Conservation (phyloP, 2,113 vertebrate species). For the Ochotona curzoniae region DNA sequence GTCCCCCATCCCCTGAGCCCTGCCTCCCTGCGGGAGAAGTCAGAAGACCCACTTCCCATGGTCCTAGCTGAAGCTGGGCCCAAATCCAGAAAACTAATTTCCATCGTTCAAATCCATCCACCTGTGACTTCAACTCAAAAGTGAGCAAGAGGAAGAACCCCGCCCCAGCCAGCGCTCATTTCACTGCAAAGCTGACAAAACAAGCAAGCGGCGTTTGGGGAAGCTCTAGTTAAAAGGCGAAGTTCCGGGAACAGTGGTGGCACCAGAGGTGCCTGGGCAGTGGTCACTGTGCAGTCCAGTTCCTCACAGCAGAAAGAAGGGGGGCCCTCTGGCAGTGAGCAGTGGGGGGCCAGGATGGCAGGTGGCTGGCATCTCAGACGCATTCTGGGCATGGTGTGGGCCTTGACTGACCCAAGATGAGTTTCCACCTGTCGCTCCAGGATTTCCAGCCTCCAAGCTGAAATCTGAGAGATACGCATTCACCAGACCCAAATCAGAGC, state of each 20-base stretch:
- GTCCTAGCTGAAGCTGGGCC: background rate
- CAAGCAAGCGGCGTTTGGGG: slow-evolving; percentile 1
- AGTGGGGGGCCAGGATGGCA: too few species aligned
- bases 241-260: slow-evolving; percentile 27
- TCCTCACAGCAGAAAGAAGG: background rate
- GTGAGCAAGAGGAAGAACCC: background rate
- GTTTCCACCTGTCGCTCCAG: background rate
- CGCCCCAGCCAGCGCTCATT: background rate
- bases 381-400: background rate
- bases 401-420: background rate
- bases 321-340: too few species aligned
- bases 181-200: background rate
- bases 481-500: background rate
- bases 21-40: background rate
- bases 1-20: background rate
- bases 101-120: background rate
- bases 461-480: background rate
- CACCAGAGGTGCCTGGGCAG: background rate
- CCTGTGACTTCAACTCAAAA: background rate
- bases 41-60: background rate
- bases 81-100: background rate
- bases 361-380: too few species aligned
- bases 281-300: background rate
- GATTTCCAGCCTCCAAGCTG: background rate
- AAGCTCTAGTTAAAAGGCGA: background rate